A percentile compares a stretch with the other conserved stretches of the same genome.
Evolutionary conservation across 1,140 invertebrate genomes (phyloP).

Genomic region (Trachelipus rathkii): DNA sequence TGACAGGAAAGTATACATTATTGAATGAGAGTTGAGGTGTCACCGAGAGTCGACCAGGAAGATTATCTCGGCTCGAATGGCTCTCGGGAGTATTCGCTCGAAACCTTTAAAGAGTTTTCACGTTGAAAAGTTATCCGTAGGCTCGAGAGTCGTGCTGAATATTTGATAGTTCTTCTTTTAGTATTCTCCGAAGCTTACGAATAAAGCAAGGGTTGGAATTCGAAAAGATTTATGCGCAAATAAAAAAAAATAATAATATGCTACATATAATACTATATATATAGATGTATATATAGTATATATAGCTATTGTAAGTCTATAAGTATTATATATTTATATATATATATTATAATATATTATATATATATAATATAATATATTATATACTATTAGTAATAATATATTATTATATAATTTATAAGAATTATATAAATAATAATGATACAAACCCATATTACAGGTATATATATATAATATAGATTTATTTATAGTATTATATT

Average conservation of each 20-base stretch:
- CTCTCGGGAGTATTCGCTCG: background rate
- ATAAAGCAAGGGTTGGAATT: constrained; percentile 7
- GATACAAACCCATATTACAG: too few species aligned
- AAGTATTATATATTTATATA: constrained; percentile 18
- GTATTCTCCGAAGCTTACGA: background rate
- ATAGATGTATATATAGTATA: constrained; percentile 16
- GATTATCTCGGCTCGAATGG: background rate
- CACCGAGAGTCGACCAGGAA: background rate
- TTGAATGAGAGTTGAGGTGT: background rate
- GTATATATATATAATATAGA: too few species aligned
- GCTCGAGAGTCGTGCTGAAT: background rate
- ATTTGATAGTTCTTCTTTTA: background rate
- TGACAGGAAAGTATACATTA: background rate
- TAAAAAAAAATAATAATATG: background rate
- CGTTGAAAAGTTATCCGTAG: background rate
- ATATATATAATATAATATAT: constrained; percentile 20
- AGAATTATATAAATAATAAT: too few species aligned
- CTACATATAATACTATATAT: constrained; percentile 20
- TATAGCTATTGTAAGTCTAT: too few species aligned
- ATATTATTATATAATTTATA: too few species aligned
- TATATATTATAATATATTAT: constrained; percentile 18
- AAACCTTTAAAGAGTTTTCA: constrained; percentile 1
- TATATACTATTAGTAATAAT: too few species aligned
- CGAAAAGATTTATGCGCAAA: background rate
- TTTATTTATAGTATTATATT: too few species aligned